Base-by-base conservation (phyloP, 2,113 vertebrate species). In the Lophotis ruficrista region DNA sequence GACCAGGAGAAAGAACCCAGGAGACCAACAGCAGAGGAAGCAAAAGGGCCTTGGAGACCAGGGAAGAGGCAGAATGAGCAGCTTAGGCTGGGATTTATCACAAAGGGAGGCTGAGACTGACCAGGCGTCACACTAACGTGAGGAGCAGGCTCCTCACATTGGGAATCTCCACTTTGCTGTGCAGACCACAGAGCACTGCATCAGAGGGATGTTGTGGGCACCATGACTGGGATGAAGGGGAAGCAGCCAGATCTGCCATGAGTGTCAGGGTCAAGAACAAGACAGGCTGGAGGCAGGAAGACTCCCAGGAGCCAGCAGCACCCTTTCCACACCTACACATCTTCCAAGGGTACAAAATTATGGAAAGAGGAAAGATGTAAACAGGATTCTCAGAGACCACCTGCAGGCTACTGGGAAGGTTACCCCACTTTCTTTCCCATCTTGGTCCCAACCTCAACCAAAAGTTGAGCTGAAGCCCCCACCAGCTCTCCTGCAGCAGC, bases 61-160 rank as follows among this genome's bases (percentile, higher is more conserved):
- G 25, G 33, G 27, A 70, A 65, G 56, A 71, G 24, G 38, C 14
- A 43, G 25, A 53, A 75, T 7, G 27, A 80, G 31, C 60, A 83
- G 19, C 48, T 73, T 41, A 20, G 45, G 15, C 43, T 83, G 56
- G 61, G 54, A 48, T 48, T 82, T 64, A 47, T 69, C 61, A 38
- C 48, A 69, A 73, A 60, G 62, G 18, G 47, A 77, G 21, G 18
- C 43, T 37, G 12, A 83, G 28, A 37, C 14, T 15, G 25, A 35
- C 7, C 37, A 69, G 27, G 31, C 16, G 33, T 19, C 50, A n/a
- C 1, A 0, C 12, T 31, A 86, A 72, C 1, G 0, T 5, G 23
- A 83, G 25, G 14, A 86, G 21, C 19, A 8, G 37, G 19, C 17
- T 64, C 31, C 38, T 21, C 47, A 21, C 56, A 38, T 27, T 2